Base-by-base conservation (phyloP, 2,888 invertebrate species). In the Drosophila testacea region DNA sequence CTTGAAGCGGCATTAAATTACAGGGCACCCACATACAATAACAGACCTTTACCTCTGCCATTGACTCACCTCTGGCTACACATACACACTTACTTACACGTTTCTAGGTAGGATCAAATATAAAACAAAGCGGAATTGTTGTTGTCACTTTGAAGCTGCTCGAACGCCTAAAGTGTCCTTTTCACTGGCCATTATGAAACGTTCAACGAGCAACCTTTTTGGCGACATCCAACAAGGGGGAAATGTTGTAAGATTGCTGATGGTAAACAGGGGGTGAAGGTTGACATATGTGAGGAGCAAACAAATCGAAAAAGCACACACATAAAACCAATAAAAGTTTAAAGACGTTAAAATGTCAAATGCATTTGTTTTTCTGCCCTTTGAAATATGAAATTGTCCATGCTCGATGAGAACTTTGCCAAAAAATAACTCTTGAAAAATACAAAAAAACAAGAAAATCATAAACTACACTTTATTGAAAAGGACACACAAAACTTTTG, bases 271-370 rank as follows among this genome's bases (percentile, higher is more conserved):
- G 28, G 34, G 6, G 7, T 4, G 16, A 22, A 16, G 30, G 10
- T 41, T 38, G 52, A n/a, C 36, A 50, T 39, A 56, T 52, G 65
- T 36, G 60, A 42, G 44, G 46, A 57, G 56, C 69, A 66, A 79
- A 75, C 76, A 87, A 82, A 83, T 81, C 81, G 81, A 55, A 44
- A 62, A 39, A 50, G 41, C 59, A 67, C 63, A 83, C 59, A 67
- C 41, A 62, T 61, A 69, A 73, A 79, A 79, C 74, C 77, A 75
- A 80, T 88, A 88, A 75, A 73, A 73, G 68, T 77, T 83, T 71
- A 88, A 89, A 89, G 73, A 83, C 86, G 79, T 77, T 69, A 85
- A 86, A 78, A 85, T 65, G 89, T 89, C 85, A 86, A 73, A 81
- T 86, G 88, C 85, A 86, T 89, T 88, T 75, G 85, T 48, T 55